Evolutionary conservation across 2,113 vertebrate species (phyloP).

Genomic region (Megaceryle torquata): DNA sequence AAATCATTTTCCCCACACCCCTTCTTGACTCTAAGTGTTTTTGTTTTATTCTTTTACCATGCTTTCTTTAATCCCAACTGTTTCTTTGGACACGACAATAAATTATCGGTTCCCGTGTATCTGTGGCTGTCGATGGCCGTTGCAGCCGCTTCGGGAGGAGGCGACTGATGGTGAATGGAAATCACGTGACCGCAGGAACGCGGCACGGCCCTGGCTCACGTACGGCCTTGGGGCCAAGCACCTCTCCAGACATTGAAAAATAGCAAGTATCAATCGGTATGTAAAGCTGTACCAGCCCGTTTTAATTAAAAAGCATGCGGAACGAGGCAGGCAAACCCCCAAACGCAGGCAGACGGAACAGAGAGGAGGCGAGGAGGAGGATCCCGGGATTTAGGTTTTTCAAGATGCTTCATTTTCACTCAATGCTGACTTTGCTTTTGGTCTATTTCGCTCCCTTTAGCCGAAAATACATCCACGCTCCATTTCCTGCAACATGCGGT

Average conservation of each 20-base stretch:
- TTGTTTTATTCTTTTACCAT: background rate
- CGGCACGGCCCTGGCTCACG: background rate
- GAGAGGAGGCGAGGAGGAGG: fast-evolving
- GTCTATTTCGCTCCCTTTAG: background rate
- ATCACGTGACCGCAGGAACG: background rate
- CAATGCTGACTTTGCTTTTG: background rate
- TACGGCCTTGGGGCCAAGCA: background rate
- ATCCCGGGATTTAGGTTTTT: fast-evolving
- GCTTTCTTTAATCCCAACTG: background rate
- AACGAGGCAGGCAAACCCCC: background rate
- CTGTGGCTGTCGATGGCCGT: background rate
- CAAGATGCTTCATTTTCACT: background rate
- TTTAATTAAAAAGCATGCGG: fast-evolving
- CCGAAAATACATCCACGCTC: background rate
- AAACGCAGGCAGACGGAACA: fast-evolving
- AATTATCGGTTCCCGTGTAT: background rate
- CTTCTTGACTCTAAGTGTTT: background rate
- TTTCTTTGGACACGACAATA: background rate
- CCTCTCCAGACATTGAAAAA: background rate
- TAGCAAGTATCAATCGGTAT: fast-evolving
- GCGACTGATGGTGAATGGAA: conserved; percentile 15
- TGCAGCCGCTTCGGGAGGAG: background rate
- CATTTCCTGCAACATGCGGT: background rate
- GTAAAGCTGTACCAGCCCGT: fast-evolving
- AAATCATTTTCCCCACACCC: fast-evolving